Conservation (phyloP, 2,888 invertebrate species). For the Ashinkailepas kermadecensis region DNA sequence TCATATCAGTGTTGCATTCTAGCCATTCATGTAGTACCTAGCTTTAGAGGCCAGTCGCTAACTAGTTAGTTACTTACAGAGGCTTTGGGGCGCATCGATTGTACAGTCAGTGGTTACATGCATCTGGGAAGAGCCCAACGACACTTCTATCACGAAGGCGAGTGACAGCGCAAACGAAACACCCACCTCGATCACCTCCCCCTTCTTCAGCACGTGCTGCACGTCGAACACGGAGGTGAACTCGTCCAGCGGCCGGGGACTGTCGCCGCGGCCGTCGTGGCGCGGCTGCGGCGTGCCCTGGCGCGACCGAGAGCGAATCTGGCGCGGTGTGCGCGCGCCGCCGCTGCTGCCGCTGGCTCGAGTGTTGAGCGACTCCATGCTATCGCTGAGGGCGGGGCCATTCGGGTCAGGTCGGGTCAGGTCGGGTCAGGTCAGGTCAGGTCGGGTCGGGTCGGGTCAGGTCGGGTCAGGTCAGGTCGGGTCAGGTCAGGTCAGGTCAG, state of each 20-base stretch:
- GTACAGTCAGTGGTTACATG: too few relatives aligned
- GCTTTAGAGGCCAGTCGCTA: too few relatives aligned
- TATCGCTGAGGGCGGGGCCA: not conserved
- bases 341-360: not conserved
- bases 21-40: too few relatives aligned
- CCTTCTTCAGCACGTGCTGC: not conserved
- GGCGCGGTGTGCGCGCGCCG: not conserved
- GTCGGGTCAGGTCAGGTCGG: conserved; percentile 12
- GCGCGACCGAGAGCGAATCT: not conserved
- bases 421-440: conserved; percentile 1
- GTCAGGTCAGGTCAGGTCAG: conserved; percentile 1
- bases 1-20: too few relatives aligned
- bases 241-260: not conserved
- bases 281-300: not conserved
- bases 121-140: too few relatives aligned
- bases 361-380: not conserved
- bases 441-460: conserved; percentile 16
- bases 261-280: not conserved
- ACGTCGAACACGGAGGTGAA: not conserved
- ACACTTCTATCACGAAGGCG: too few relatives aligned
- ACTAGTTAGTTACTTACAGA: too few relatives aligned
- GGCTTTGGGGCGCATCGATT: too few relatives aligned
- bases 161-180: too few relatives aligned
- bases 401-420: conserved; percentile 15
- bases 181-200: not conserved